Evolutionary conservation across 1,140 invertebrate genomes (phyloP).

Genomic region (Brachionus angularis): DNA sequence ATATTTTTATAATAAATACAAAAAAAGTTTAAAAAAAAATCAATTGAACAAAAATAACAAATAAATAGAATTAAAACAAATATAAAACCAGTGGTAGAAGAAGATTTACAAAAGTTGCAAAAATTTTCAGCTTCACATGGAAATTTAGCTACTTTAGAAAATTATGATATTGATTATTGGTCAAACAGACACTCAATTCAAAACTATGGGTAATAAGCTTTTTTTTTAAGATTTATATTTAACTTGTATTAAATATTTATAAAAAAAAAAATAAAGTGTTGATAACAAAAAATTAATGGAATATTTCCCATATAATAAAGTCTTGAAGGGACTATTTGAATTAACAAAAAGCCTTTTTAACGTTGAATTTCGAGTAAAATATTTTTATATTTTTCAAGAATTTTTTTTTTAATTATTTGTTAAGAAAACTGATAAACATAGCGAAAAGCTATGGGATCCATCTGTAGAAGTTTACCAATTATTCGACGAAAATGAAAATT

Average conservation of each 20-base stretch:
- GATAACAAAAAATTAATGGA: conserved; percentile 69
- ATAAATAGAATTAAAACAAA: conserved; percentile 29
- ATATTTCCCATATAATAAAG: conserved; percentile 76
- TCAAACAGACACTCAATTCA: conserved; percentile 63
- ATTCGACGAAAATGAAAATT: conserved; percentile 15
- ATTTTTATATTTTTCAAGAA: neutral
- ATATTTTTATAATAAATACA: neutral
- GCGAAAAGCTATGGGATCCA: conserved; percentile 14
- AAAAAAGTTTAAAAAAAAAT: conserved; percentile 14
- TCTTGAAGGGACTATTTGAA: conserved; percentile 71
- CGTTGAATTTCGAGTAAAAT: conserved; percentile 67
- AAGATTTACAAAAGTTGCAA: neutral
- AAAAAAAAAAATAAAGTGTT: too few species aligned
- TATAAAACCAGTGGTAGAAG: conserved; percentile 1
- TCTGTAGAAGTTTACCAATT: neutral
- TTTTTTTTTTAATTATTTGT: neutral
- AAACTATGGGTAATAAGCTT: conserved; percentile 8
- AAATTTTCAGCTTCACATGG: conserved; percentile 59
- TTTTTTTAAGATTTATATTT: conserved; percentile 43
- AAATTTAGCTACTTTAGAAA: conserved; percentile 64
- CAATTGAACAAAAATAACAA: too few species aligned
- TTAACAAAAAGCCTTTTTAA: conserved; percentile 73
- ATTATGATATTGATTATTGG: conserved; percentile 85
- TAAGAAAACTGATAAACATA: conserved; percentile 11
- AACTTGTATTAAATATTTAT: too few species aligned